Evolutionary conservation across 1,140 invertebrate species (phyloP).

Genomic region (Zophobas atratus): DNA sequence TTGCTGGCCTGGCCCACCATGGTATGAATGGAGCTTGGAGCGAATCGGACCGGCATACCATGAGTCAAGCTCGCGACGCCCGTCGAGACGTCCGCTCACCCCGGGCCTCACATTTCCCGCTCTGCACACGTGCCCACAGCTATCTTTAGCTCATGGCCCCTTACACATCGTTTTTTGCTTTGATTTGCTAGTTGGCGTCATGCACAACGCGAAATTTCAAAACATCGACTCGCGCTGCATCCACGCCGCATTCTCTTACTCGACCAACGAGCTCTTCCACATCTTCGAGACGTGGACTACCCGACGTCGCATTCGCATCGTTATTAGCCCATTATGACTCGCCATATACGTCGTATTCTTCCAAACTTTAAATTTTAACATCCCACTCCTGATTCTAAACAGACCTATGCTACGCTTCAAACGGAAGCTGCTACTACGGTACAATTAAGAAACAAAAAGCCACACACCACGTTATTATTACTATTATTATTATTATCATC

Average conservation of each 20-base stretch:
- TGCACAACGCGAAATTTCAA: conserved; percentile 47
- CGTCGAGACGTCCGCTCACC: conserved; percentile 57
- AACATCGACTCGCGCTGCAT: conserved; percentile 17
- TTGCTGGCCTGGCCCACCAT: conserved; percentile 22
- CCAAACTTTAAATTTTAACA: too few relatives aligned
- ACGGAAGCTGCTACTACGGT: too few relatives aligned
- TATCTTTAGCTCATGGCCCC: conserved; percentile 64
- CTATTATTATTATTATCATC: too few relatives aligned
- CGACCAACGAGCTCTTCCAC: too few relatives aligned
- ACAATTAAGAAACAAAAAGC: too few relatives aligned
- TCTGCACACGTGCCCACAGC: conserved; percentile 62
- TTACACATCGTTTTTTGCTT: conserved; percentile 59
- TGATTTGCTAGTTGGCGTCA: conserved; percentile 48
- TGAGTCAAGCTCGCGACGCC: conserved; percentile 55
- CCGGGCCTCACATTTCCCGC: conserved; percentile 52
- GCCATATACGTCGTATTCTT: too few relatives aligned
- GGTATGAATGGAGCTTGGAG: conserved; percentile 17
- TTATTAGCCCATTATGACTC: too few relatives aligned
- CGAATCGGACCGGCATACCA: conserved; percentile 38
- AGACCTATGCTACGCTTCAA: too few relatives aligned
- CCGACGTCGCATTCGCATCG: too few relatives aligned
- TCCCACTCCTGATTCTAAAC: too few relatives aligned
- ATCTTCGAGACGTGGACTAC: too few relatives aligned
- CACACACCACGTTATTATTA: too few relatives aligned
- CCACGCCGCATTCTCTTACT: background rate